Evolutionary conservation across 1,140 invertebrate genomes (phyloP).

Genomic region (Sipha flava): DNA sequence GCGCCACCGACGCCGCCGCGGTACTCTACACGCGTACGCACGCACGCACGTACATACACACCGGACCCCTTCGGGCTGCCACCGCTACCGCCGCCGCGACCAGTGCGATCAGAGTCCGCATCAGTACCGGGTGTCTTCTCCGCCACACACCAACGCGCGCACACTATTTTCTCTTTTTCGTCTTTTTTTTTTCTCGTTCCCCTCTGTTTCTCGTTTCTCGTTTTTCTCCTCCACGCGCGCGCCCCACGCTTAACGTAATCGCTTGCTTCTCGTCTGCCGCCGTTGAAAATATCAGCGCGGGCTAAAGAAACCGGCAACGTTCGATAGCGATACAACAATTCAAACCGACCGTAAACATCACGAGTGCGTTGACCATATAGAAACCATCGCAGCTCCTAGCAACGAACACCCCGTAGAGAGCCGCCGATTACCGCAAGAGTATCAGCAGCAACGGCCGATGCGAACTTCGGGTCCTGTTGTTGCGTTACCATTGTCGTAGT

Average conservation of each 20-base stretch:
- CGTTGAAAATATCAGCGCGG: no score
- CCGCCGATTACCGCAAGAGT: no score
- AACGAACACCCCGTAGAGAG: no score
- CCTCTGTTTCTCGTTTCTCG: not conserved
- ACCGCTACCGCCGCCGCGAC: not conserved
- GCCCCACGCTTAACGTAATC: no score
- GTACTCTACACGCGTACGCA: not conserved
- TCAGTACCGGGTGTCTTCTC: constrained; percentile 29
- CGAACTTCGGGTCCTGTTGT: not conserved
- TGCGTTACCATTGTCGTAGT: not conserved
- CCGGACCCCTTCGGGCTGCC: not conserved
- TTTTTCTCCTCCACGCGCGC: not conserved
- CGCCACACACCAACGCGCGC: not conserved
- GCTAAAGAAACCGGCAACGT: no score
- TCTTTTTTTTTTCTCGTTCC: not conserved
- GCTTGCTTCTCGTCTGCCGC: no score
- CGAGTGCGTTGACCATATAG: no score
- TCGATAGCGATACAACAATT: no score
- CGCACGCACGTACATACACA: not conserved
- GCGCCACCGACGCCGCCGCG: not conserved
- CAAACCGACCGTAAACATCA: no score
- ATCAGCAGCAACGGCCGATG: not conserved
- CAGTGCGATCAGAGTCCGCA: constrained; percentile 28
- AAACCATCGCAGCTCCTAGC: no score
- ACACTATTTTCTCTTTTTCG: not conserved